Base-by-base conservation (phyloP, 2,113 vertebrate genomes). In the Caracal caracal region DNA sequence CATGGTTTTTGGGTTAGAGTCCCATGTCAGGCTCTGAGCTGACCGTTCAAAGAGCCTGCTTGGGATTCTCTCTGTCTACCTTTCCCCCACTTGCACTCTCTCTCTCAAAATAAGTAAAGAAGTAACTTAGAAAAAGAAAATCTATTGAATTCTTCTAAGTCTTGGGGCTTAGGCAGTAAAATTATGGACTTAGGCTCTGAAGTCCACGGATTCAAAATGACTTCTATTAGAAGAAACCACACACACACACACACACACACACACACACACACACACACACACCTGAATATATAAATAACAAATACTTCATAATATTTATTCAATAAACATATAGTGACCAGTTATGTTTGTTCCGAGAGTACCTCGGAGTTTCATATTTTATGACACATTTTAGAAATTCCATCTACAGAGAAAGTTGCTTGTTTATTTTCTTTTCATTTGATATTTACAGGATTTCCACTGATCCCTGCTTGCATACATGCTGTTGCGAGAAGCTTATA, bases 401-500 rank as follows among this genome's bases (percentile, higher is more conserved):
- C 30, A 73, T 83, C 28, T 43, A n/a, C n/a, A 49, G n/a, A 56
- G 17, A 75, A 94, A 80, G 2, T 20, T 15, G 87, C 16, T 20
- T 26, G 43, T 68, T 56, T 92, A 26, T 56, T 93, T 78, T 94
- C 61, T 93, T 85, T 12, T 28, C 93, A 1, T 65, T 49, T 97
- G 65, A 43, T 83, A 51, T 97, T 91, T 40, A 3, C 96, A 99
- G 99, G 99, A 79, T 99, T 99, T 94, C 99, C 99, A 30, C 96
- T 99, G 88, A 99, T 99, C 96, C 99, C 99, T 11, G 99, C 99
- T 37, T 99, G 98, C 79, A 99, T 99, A 96, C 99, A 99, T 1
- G 99, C 99, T 0, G 81, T 99, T 71, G 99, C 99, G 68, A 99
- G 99, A 97, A 99, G 98, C 92, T 98, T 99, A 75, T 99, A 99